Evolutionary conservation across 2,888 invertebrate species (phyloP).

Genomic region (Hemaris fuciformis): DNA sequence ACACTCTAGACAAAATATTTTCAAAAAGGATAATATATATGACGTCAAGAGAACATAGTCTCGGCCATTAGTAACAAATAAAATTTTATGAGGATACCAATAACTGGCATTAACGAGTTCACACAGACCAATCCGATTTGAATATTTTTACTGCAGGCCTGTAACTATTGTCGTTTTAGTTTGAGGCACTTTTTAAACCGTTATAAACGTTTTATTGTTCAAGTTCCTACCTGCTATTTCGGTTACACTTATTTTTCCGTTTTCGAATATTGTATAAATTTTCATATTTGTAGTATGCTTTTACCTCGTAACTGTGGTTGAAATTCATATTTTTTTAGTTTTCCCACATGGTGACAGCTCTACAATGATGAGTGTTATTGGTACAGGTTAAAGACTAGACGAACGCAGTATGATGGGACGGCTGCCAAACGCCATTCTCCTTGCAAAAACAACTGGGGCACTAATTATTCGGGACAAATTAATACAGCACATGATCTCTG

Average conservation of each 20-base stretch:
- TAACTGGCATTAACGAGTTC: not conserved
- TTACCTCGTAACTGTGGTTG: not conserved
- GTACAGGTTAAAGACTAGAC: not conserved
- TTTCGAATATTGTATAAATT: not conserved
- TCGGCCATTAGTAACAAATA: not conserved
- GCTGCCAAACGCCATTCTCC: not conserved
- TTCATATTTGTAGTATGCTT: not conserved
- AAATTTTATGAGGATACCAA: not conserved
- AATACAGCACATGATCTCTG: not conserved
- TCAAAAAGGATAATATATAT: not conserved
- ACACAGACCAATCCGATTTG: not conserved
- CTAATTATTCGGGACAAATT: slow-evolving; percentile 4
- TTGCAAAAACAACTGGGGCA: not conserved
- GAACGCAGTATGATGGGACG: not conserved
- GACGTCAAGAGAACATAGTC: not conserved
- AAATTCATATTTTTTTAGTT: not conserved
- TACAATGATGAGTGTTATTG: too few relatives aligned
- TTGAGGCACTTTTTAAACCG: not conserved
- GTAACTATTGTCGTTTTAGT: not conserved
- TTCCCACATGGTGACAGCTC: too few relatives aligned
- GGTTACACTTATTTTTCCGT: not conserved
- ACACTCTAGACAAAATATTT: not conserved
- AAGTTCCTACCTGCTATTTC: too few relatives aligned
- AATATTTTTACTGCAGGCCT: not conserved
- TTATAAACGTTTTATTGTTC: not conserved